phyloP scores from a whole-genome alignment of 2,113 vertebrate species.

The Amphiprion ocellaris region DNA sequence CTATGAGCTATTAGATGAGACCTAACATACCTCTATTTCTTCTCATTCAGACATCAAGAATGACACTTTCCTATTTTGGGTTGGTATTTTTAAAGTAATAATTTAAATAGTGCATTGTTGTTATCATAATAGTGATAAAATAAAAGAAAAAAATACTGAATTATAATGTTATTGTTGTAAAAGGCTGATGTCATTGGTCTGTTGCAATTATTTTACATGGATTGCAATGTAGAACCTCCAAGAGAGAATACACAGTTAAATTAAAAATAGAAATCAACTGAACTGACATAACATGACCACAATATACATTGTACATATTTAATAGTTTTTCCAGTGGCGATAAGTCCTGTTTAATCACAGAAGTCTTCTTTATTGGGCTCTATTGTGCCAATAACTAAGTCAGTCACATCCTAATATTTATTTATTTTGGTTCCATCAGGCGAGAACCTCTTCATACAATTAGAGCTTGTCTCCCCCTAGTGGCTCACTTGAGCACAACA shows the following conservation, averaged over 20 bases:
- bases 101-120: no score
- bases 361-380: background rate
- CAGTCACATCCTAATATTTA: no score
- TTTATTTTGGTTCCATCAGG: background rate
- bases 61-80: background rate
- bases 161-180: background rate
- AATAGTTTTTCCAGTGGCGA: no score
- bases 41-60: background rate
- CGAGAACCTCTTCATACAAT: background rate
- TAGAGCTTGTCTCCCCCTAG: constrained; percentile 75
- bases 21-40: background rate
- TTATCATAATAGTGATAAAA: no score
- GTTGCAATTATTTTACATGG: background rate
- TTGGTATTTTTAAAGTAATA: no score
- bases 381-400: background rate
- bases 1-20: background rate
- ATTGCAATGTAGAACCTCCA: background rate
- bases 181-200: background rate
- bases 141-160: no score
- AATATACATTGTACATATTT: background rate
- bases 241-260: background rate
- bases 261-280: background rate
- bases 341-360: background rate
- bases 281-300: background rate
- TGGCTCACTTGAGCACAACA: constrained; percentile 35